Conservation (phyloP, 2,797 vertebrate genomes). For the Takifugu rubripes region DNA sequence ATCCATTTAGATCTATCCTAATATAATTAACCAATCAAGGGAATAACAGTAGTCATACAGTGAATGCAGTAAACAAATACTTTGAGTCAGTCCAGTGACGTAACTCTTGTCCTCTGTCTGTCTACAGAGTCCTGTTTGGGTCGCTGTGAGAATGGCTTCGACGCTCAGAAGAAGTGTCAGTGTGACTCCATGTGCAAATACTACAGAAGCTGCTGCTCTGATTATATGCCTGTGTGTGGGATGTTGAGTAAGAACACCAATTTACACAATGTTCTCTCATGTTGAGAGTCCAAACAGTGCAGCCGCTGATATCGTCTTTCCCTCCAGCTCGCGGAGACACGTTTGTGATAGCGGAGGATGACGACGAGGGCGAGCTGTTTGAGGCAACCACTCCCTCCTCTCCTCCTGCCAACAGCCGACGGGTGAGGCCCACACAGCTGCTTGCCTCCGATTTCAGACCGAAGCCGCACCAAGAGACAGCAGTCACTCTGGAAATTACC, state of each 20-base stretch:
- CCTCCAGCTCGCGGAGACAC: slow-evolving; percentile 86
- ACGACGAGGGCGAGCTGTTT: slow-evolving; percentile 29
- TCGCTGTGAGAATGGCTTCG: slow-evolving; percentile 83
- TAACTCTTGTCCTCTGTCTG: background rate
- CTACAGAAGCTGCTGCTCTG: slow-evolving; percentile 90
- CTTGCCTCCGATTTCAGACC: slow-evolving; percentile 17
- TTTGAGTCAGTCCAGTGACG: too few relatives aligned
- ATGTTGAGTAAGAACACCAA: slow-evolving; percentile 73
- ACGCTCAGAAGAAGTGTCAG: slow-evolving; percentile 78
- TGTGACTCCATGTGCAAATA: slow-evolving; percentile 90
- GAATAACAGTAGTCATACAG: too few relatives aligned
- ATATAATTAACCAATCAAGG: too few relatives aligned
- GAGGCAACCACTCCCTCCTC: slow-evolving; percentile 33
- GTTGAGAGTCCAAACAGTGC: background rate
- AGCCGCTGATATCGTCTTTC: background rate
- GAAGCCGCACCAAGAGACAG: background rate
- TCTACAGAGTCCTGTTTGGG: slow-evolving; percentile 84
- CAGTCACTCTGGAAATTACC: background rate
- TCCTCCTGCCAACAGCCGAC: background rate
- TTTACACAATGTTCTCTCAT: background rate
- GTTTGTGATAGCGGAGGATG: slow-evolving; percentile 84
- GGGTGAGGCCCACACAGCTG: slow-evolving; percentile 4
- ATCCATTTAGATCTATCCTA: too few relatives aligned
- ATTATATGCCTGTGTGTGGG: slow-evolving; percentile 79
- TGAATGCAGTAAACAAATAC: too few relatives aligned